A percentile compares a stretch with the other conserved stretches of the same genome.
Conservation (phyloP, 1,140 invertebrate genomes). For the Babylonia areolata region DNA sequence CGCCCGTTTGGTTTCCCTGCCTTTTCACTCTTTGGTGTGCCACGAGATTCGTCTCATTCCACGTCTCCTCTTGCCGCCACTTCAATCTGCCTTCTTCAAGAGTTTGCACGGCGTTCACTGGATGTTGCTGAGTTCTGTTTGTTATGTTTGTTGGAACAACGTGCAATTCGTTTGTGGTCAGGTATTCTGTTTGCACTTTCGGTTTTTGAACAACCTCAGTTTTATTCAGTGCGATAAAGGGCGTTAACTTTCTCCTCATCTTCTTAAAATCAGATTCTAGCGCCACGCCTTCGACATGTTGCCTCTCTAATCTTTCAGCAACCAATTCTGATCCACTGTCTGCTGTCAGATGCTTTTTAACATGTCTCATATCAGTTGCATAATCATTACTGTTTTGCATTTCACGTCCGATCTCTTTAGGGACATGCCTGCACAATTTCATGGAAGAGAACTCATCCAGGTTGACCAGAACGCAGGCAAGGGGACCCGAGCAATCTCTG, state of each 20-base stretch:
- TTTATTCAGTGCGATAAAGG: background rate
- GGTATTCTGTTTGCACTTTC: background rate
- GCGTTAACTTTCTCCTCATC: background rate
- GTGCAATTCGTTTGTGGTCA: background rate
- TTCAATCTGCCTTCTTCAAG: too few relatives aligned
- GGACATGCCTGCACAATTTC: background rate
- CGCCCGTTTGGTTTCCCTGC: background rate
- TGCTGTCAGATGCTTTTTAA: background rate
- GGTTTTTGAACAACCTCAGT: background rate
- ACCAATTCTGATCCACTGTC: background rate
- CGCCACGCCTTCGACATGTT: background rate
- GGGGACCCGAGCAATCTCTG: background rate
- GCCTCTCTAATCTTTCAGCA: background rate
- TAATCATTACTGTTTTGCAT: background rate
- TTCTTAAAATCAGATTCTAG: background rate
- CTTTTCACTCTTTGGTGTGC: background rate
- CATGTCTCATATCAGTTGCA: background rate
- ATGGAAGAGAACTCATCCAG: background rate
- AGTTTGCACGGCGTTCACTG: background rate
- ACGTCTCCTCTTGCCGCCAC: background rate
- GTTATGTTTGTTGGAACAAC: background rate
- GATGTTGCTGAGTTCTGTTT: background rate
- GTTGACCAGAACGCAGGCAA: background rate
- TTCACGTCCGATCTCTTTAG: background rate
- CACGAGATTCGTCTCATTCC: background rate